Evolutionary conservation across 2,113 vertebrate species (phyloP), one percentile per base, ranked within the genome.

Genomic region (Apaloderma vittatum): DNA sequence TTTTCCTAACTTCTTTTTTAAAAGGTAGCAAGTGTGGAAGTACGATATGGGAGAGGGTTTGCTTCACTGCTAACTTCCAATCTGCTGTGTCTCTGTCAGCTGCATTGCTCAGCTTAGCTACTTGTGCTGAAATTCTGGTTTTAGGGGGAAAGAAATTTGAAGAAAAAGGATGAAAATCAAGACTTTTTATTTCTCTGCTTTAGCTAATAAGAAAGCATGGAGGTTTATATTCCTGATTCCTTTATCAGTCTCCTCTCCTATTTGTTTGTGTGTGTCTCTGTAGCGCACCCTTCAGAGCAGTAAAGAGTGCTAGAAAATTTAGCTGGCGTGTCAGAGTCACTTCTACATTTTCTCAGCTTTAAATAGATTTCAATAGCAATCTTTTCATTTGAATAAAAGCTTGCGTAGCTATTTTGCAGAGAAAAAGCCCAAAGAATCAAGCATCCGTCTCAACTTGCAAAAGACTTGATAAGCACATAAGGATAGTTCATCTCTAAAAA

Each of bases 311-410:
- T 10, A 74, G 24, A 77, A 88, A 88, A 76, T 51, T 55, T 40
- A 86, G 23, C 43, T 45, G 23, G 40, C 16, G n/a, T 7, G 26
- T 74, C 46, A 83, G 13, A 78, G 30, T 27, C 67, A 86, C 70
- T 78, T 90, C 40, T n/a, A 52, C 57, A 81, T 78, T 94, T 90
- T 74, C 90, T 67, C 40, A 40, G 40, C 82, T 90, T 90, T 62
- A 77, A 88, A 93, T 16, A 86, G 65, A 88, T 77, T 92, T 72
- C 88, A 91, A 71, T 4, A 81, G 37, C 63, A 73, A 80, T 82
- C 58, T 91, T 83, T 32, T 29, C 29, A 76, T 95, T 81, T 82
- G 46, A 95, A 62, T 77, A 91, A 81, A 94, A 91, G 74, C 48
- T 61, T 34, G 48, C 90, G 87, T 88, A 34, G 77, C 71, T 65